These are phyloP conservation scores for Hybos culiciformis DNA, from an alignment of 2,888 invertebrate species.

Conservation along the genomic window DNA sequence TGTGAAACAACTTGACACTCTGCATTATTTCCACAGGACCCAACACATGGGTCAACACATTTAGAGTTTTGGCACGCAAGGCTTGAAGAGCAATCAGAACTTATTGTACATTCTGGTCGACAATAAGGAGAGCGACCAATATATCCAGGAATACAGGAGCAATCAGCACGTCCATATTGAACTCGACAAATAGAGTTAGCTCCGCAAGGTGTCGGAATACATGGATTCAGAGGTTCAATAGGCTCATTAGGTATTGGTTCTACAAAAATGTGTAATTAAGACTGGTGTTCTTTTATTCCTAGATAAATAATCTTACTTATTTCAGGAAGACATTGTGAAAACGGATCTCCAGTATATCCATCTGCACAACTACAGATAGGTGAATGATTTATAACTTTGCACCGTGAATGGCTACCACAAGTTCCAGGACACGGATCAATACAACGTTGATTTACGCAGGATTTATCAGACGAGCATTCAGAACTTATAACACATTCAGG, in stretches of 20 bases:
- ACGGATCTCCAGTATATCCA: slow-evolving; percentile 60
- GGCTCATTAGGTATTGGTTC: slow-evolving; percentile 20
- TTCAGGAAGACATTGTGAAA: slow-evolving; percentile 47
- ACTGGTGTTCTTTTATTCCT: neutral
- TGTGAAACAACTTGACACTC: slow-evolving; percentile 45
- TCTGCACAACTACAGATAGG: slow-evolving; percentile 59
- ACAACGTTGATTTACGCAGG: slow-evolving; percentile 64
- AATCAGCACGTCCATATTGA: slow-evolving; percentile 39
- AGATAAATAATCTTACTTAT: slow-evolving; percentile 26
- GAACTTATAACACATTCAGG: slow-evolving; percentile 67
- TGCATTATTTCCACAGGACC: slow-evolving; percentile 53
- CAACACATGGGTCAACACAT: slow-evolving; percentile 48
- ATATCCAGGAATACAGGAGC: slow-evolving; percentile 45
- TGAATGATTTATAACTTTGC: slow-evolving; percentile 61
- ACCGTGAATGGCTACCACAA: slow-evolving; percentile 59
- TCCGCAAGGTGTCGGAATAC: slow-evolving; percentile 50
- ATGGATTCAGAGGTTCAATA: slow-evolving; percentile 38
- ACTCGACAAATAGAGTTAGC: slow-evolving; percentile 46
- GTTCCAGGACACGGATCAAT: slow-evolving; percentile 58
- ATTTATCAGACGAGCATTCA: slow-evolving; percentile 55
- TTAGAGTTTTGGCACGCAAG: slow-evolving; percentile 40
- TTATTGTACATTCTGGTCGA: slow-evolving; percentile 49
- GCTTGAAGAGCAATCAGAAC: slow-evolving; percentile 39
- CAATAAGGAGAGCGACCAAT: slow-evolving; percentile 49
- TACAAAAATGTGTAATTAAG: slow-evolving; percentile 10